Conservation (phyloP, 2,888 invertebrate genomes). For the Pristionchus entomophagus region DNA sequence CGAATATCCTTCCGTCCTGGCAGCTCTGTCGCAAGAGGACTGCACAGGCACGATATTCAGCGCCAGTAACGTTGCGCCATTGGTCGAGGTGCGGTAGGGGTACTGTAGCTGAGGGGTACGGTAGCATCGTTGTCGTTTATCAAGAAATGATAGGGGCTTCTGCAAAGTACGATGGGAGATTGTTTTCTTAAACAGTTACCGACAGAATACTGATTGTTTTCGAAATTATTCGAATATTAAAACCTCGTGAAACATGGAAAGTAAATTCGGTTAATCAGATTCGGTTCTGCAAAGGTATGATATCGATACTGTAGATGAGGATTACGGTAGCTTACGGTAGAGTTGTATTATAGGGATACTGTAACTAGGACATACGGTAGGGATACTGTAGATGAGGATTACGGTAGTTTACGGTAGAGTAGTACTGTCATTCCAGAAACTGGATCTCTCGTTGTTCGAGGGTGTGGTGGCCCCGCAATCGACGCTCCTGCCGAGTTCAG, state of each 20-base stretch:
- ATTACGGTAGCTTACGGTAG: too few species aligned
- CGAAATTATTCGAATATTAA: too few species aligned
- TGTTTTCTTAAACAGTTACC: too few species aligned
- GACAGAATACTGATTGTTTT: too few species aligned
- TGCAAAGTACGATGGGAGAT: too few species aligned
- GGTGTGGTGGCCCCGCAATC: slow-evolving; percentile 11
- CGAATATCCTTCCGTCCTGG: slow-evolving; percentile 34
- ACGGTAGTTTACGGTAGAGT: neutral
- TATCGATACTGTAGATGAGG: neutral
- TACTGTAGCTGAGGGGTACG: neutral
- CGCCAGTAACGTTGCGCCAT: slow-evolving; percentile 9
- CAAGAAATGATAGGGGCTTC: too few species aligned
- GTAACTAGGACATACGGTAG: slow-evolving; percentile 15
- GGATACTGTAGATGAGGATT: neutral
- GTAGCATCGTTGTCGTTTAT: too few species aligned
- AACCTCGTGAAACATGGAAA: too few species aligned
- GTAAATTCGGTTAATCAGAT: too few species aligned
- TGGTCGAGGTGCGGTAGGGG: slow-evolving; percentile 23
- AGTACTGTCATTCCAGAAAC: slow-evolving; percentile 24
- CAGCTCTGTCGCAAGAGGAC: slow-evolving; percentile 18
- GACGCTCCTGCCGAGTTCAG: slow-evolving; percentile 33
- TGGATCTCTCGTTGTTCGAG: slow-evolving; percentile 32
- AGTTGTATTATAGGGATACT: too few species aligned
- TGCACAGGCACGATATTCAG: slow-evolving; percentile 24
- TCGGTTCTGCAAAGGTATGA: too few species aligned